A percentile compares a stretch with the other conserved stretches of the same genome.
phyloP scores from a whole-genome alignment of 2,888 invertebrate genomes.

The Cataglyphis albicans region DNA sequence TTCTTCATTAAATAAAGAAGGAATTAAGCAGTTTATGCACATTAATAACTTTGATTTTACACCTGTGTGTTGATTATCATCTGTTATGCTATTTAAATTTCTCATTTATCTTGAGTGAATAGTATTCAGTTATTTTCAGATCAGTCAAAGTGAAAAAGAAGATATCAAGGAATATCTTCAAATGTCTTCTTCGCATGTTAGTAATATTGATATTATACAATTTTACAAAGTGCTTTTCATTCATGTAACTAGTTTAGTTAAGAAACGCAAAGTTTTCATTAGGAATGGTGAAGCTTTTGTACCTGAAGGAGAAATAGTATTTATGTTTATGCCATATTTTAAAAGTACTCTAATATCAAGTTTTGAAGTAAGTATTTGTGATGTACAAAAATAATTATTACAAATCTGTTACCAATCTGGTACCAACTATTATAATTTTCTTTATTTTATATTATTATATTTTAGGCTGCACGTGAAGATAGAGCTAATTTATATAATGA shows the following conservation, averaged over 20 bases:
- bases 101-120: conserved; percentile 28
- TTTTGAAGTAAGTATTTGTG: conserved; percentile 88
- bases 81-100: not conserved
- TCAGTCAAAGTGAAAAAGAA: conserved; percentile 90
- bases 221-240: conserved; percentile 94
- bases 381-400: not conserved
- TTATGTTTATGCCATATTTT: conserved; percentile 92
- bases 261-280: conserved; percentile 92
- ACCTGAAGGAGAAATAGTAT: conserved; percentile 93
- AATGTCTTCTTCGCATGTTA: conserved; percentile 86
- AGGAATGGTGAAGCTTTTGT: conserved; percentile 95
- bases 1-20: conserved; percentile 88
- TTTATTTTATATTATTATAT: not conserved
- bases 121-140: conserved; percentile 80
- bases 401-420: not conserved
- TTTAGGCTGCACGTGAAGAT: conserved; percentile 52
- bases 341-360: conserved; percentile 90
- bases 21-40: conserved; percentile 89
- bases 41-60: conserved; percentile 90
- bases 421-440: not conserved
- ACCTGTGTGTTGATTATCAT: conserved; percentile 83
- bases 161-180: conserved; percentile 86
- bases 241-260: conserved; percentile 94
- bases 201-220: conserved; percentile 88
- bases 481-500: conserved; percentile 46